Percentiles rank a stretch among this genome's conserved stretches.
phyloP scores from a whole-genome alignment of 2,113 vertebrate species.

The Speoplatyrhinus poulsoni region DNA sequence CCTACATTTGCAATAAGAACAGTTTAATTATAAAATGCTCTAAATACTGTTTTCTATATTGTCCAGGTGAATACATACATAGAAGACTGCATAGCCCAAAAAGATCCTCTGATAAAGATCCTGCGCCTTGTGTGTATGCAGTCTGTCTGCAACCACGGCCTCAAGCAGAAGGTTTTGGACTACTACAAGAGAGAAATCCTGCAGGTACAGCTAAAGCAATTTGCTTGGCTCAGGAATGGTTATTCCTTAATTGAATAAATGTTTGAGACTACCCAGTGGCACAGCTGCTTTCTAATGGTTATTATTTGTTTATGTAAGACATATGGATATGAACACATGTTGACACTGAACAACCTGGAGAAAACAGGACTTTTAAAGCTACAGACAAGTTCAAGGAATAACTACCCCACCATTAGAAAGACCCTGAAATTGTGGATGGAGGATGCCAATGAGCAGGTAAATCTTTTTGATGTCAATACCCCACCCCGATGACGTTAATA shows the following conservation, averaged over 20 bases:
- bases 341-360: conserved; percentile 93
- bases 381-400: conserved; percentile 87
- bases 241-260: neutral
- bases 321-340: conserved; percentile 92
- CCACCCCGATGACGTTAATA: neutral
- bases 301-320: conserved; percentile 76
- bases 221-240: neutral
- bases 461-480: neutral
- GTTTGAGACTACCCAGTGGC: neutral
- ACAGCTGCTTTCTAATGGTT: neutral
- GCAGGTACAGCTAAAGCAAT: conserved; percentile 79
- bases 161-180: conserved; percentile 95
- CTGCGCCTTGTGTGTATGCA: conserved; percentile 91
- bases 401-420: conserved; percentile 94
- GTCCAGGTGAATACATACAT: conserved; percentile 87
- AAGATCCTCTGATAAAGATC: conserved; percentile 91
- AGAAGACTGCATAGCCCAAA: conserved; percentile 93
- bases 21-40: neutral
- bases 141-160: conserved; percentile 94
- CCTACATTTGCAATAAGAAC: too few relatives aligned
- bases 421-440: conserved; percentile 98
- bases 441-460: conserved; percentile 94
- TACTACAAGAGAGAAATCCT: conserved; percentile 94
- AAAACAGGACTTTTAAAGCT: conserved; percentile 88
- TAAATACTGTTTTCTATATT: neutral